Percentiles rank a stretch among this genome's conserved stretches.
Evolutionary conservation across 1,140 invertebrate species (phyloP).

Genomic region (Patella vulgata): DNA sequence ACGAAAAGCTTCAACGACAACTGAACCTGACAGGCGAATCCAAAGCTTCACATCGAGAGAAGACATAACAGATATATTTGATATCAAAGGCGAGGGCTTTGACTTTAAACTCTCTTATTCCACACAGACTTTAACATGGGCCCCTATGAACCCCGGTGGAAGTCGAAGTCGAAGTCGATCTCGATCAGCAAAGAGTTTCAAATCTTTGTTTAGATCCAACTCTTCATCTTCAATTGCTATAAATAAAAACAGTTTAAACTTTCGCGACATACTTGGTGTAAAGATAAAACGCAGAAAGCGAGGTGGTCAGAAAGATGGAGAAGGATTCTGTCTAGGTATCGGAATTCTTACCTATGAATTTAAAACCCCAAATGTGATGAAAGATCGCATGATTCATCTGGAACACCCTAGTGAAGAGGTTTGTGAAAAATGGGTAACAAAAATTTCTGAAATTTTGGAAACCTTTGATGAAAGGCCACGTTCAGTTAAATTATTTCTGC

Average conservation of each 20-base stretch:
- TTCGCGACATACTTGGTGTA: conserved; percentile 43
- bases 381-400: conserved; percentile 40
- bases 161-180: conserved; percentile 8
- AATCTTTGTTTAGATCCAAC: conserved; percentile 7
- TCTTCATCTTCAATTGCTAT: background rate
- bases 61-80: conserved; percentile 43
- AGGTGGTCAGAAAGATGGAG: conserved; percentile 24
- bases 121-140: conserved; percentile 31
- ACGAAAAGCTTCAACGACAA: too few relatives aligned
- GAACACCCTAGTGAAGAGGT: conserved; percentile 55
- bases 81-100: conserved; percentile 43
- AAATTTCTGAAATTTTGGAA: conserved; percentile 19
- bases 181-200: background rate
- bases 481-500: conserved; percentile 47
- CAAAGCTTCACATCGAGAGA: conserved; percentile 22
- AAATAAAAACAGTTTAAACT: conserved; percentile 14
- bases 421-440: conserved; percentile 36
- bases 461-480: conserved; percentile 35
- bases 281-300: conserved; percentile 37
- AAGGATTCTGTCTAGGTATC: conserved; percentile 47
- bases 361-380: conserved; percentile 36
- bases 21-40: conserved; percentile 5
- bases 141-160: conserved; percentile 30
- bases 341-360: conserved; percentile 37
- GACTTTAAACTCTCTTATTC: conserved; percentile 41